Evolutionary conservation across 2,113 vertebrate genomes (phyloP).

Genomic region (Brachypodius melanocephalos): DNA sequence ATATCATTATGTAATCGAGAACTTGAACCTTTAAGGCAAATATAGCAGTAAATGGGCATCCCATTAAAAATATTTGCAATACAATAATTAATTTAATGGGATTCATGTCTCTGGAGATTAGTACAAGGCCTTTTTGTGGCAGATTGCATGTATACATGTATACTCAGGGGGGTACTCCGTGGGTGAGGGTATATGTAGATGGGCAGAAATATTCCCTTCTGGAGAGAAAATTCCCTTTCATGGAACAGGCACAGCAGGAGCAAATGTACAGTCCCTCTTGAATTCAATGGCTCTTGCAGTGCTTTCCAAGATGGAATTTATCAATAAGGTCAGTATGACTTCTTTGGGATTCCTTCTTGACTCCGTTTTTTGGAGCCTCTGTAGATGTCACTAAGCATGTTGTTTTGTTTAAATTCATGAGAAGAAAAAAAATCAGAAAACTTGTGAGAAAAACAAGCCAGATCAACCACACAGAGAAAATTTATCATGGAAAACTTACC

Average conservation of each 20-base stretch:
- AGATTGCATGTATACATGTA: neutral
- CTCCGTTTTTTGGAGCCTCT: neutral
- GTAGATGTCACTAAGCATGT: neutral
- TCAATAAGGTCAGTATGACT: neutral
- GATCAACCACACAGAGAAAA: rapidly evolving
- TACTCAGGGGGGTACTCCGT: neutral
- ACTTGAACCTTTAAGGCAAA: constrained; percentile 75
- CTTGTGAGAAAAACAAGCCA: neutral
- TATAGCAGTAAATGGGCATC: constrained; percentile 58
- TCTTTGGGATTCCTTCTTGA: neutral
- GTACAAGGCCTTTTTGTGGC: constrained; percentile 40
- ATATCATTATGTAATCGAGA: constrained; percentile 75
- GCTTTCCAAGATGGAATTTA: neutral
- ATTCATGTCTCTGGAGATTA: constrained; percentile 50
- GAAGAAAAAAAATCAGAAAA: neutral
- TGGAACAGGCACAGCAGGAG: neutral
- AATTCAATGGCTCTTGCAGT: neutral
- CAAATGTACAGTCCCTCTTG: neutral
- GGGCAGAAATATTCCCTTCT: neutral
- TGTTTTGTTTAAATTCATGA: neutral
- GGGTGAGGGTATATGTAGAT: neutral
- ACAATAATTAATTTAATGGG: constrained; percentile 66
- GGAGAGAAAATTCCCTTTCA: neutral
- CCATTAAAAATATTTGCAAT: constrained; percentile 74
- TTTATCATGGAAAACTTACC: neutral